Evolutionary conservation across 2,888 invertebrate genomes (phyloP).

Genomic region (Gonocerus acuteangulatus): DNA sequence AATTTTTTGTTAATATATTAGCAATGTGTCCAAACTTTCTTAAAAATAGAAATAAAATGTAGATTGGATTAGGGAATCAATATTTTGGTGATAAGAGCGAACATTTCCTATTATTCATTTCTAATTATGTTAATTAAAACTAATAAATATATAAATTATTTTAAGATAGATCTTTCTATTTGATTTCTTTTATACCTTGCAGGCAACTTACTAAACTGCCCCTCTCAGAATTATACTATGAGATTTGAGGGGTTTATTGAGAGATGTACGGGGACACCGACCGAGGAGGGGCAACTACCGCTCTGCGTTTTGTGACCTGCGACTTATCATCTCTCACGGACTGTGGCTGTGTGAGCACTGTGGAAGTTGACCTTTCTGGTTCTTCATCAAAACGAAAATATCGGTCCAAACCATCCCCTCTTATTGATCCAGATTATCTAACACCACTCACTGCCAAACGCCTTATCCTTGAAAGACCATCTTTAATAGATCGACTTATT

Average conservation of each 20-base stretch:
- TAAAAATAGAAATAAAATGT: too few relatives aligned
- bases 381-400: slow-evolving; percentile 8
- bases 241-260: slow-evolving; percentile 25
- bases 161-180: too few relatives aligned
- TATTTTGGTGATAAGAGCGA: too few relatives aligned
- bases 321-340: slow-evolving; percentile 11
- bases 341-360: slow-evolving; percentile 3
- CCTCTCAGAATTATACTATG: slow-evolving; percentile 20
- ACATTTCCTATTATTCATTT: too few relatives aligned
- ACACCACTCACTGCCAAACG: slow-evolving; percentile 8
- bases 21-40: too few relatives aligned
- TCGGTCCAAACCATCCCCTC: background rate
- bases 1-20: too few relatives aligned
- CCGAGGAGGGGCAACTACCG: slow-evolving; percentile 17
- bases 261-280: slow-evolving; percentile 22
- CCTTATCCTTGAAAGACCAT: slow-evolving; percentile 24
- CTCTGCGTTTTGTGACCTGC: slow-evolving; percentile 19
- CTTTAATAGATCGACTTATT: slow-evolving; percentile 36
- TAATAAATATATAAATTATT: too few relatives aligned
- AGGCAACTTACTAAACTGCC: slow-evolving; percentile 14
- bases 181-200: slow-evolving; percentile 6
- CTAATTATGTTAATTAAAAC: too few relatives aligned
- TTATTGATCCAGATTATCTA: slow-evolving; percentile 7
- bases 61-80: too few relatives aligned
- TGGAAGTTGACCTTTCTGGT: background rate